Evolutionary conservation across 2,888 invertebrate species (phyloP).

Genomic region (Argynnis bischoffii): DNA sequence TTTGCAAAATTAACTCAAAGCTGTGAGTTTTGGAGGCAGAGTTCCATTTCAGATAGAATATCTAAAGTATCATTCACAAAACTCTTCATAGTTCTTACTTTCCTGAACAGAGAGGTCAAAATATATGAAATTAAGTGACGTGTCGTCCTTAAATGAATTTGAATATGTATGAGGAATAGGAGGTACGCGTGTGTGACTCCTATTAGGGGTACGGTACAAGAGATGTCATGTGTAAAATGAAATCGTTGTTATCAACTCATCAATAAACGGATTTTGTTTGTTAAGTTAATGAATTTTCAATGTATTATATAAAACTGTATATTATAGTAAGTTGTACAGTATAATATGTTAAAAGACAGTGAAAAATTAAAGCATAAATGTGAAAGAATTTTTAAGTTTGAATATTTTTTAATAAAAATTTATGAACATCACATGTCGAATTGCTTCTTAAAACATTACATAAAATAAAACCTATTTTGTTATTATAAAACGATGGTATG

Average conservation of each 20-base stretch:
- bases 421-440: too few species aligned
- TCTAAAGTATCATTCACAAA: conserved; percentile 11
- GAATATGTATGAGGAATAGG: conserved; percentile 70
- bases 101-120: conserved; percentile 32
- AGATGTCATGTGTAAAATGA: conserved; percentile 40
- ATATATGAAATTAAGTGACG: conserved; percentile 30
- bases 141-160: conserved; percentile 46
- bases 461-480: too few species aligned
- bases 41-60: conserved; percentile 26
- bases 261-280: too few species aligned
- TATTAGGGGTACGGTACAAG: conserved; percentile 50
- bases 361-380: too few species aligned
- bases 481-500: too few species aligned
- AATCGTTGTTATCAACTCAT: conserved; percentile 15
- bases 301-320: too few species aligned
- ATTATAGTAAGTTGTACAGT: too few species aligned
- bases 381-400: too few species aligned
- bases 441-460: too few species aligned
- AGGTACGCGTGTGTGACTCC: conserved; percentile 53
- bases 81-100: conserved; percentile 20
- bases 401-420: too few species aligned
- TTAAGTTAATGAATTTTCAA: too few species aligned
- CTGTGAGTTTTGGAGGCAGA: conserved; percentile 37
- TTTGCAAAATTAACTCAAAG: conserved; percentile 41
- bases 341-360: too few species aligned